Conservation (phyloP, 2,797 vertebrate species). For the Erpetoichthys calabaricus region DNA sequence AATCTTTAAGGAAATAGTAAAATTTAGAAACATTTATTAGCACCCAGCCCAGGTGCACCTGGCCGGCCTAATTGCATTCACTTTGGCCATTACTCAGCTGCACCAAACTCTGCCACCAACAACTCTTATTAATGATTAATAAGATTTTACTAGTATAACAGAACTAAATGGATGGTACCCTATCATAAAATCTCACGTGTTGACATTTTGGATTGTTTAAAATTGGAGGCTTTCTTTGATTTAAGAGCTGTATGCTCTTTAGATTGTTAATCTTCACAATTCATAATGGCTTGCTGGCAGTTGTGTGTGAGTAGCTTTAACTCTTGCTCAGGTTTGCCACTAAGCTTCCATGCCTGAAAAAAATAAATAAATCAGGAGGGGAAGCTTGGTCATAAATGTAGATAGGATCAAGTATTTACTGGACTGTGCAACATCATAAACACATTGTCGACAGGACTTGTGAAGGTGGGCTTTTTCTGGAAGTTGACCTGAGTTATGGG, state of each 20-base stretch:
- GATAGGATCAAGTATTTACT: background rate
- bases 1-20: slow-evolving; percentile 88
- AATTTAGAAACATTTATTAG: slow-evolving; percentile 81
- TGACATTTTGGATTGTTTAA: slow-evolving; percentile 55
- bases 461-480: too few species aligned
- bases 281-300: slow-evolving; percentile 19
- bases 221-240: slow-evolving; percentile 40
- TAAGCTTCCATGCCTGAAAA: slow-evolving; percentile 17
- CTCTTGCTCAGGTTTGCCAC: slow-evolving; percentile 18
- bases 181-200: slow-evolving; percentile 57
- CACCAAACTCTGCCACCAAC: slow-evolving; percentile 57
- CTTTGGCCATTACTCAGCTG: slow-evolving; percentile 51
- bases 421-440: background rate
- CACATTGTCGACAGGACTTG: background rate
- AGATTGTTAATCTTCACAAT: slow-evolving; percentile 42
- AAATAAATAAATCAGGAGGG: background rate
- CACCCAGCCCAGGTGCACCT: slow-evolving; percentile 76
- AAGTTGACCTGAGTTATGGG: too few species aligned
- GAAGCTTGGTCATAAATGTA: background rate
- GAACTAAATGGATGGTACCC: slow-evolving; percentile 51
- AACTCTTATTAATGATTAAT: slow-evolving; percentile 63
- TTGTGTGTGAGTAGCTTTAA: slow-evolving; percentile 5
- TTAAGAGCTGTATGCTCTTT: slow-evolving; percentile 38
- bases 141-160: slow-evolving; percentile 66
- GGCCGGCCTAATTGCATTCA: slow-evolving; percentile 85